Base-by-base conservation (phyloP, 2,888 invertebrate genomes). In the Epistrophe eligans region DNA sequence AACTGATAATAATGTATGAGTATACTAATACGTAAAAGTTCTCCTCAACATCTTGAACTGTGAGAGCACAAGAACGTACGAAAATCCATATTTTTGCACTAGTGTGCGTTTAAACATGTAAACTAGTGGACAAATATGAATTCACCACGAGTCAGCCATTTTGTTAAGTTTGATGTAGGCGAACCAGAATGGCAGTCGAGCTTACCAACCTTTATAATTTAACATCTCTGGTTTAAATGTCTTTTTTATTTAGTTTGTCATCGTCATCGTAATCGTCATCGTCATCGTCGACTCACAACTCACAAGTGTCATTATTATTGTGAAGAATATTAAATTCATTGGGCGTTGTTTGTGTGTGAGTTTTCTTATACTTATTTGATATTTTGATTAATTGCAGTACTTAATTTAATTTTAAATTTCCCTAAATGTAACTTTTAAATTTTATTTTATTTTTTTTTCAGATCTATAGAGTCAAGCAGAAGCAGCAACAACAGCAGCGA, bases 301-400 rank as follows among this genome's bases (percentile, higher is more conserved):
- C 24, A 55, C 11, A 28, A 48, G 15, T 28, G 15, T 50, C 19
- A 50, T 50, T 10, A 35, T 58, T 58, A 6, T 35, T 32, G n/a
- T 10, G 32, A 17, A 58, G 17, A 35, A 32, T 10, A 15, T 55
- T 15, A 15, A 5, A 35, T 55, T 55, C 28, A 50, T 55, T 28
- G 55, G 15, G 24, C 3, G 13, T 55, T 0, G 0, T 52, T 11
- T 0, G 9, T 52, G 1, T 10, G 3, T 40, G 40, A 40, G 40
- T 13, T 15, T 28, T 28, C 11, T 52, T 52, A 6, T 24, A 5
- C 6, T 48, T 62, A 35, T 40, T 52, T 60, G 62, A 43, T 79
- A 64, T 79, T 79, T 79, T 79, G 77, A 79, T 62, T 71, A 79
- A 79, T 71, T 71, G 71, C 79, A 71, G 52, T 45, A 79, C 71